These are phyloP conservation scores for Spinus pinus DNA, from an alignment of 2,797 vertebrate species.

Conservation along the genomic window DNA sequence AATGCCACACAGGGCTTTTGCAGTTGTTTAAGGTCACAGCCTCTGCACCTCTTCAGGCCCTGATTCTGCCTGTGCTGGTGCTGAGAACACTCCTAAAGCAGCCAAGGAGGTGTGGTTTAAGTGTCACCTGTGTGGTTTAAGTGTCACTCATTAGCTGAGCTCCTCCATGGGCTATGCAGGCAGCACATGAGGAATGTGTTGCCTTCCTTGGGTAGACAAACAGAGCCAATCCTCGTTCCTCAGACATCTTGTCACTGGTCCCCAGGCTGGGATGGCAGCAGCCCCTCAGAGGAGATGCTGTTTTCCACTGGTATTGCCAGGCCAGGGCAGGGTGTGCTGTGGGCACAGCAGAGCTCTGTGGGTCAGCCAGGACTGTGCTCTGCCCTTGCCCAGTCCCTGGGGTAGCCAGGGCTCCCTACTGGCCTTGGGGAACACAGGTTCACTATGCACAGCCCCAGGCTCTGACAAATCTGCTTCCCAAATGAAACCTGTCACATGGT, in stretches of 20 bases:
- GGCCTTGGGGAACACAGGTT: background rate
- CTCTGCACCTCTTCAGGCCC: background rate
- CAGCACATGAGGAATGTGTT: background rate
- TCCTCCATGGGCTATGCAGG: background rate
- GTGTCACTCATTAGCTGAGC: background rate
- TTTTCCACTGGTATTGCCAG: background rate
- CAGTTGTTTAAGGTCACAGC: background rate
- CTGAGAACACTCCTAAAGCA: background rate
- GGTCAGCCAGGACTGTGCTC: background rate
- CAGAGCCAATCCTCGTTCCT: background rate
- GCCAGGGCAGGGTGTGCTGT: background rate
- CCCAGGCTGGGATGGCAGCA: background rate
- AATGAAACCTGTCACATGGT: background rate
- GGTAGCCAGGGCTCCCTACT: background rate
- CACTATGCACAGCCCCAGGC: background rate
- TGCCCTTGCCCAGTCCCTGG: fast-evolving
- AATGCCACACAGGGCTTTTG: background rate
- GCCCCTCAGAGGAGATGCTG: background rate
- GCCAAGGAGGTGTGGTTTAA: background rate
- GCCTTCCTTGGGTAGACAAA: background rate
- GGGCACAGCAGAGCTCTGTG: background rate
- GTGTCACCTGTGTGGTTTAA: background rate
- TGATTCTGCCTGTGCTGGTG: background rate
- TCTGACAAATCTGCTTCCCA: background rate
- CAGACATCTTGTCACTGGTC: background rate